Evolutionary conservation across 2,113 vertebrate genomes (phyloP), one percentile per base, ranked within the genome.

Genomic region (Pycnonotus jocosus): DNA sequence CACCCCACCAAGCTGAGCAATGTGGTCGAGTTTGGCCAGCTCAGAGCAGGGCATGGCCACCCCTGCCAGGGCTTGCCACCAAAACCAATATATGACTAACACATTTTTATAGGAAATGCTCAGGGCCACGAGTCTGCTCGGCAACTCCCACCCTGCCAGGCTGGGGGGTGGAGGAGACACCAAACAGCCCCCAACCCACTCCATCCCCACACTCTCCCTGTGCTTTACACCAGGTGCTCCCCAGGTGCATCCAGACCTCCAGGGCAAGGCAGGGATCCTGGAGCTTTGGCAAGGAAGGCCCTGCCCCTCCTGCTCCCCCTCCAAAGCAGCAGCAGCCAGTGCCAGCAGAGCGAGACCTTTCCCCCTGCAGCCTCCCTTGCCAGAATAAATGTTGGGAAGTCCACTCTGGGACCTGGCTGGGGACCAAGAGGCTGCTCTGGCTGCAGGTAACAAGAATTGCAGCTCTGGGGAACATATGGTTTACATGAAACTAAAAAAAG

Each of bases 341-440:
- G 66, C 37, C 6, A 2, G 74, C 87, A 87, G 92, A 88, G 45
- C 7, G 4, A 94, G 93, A 88, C 86, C 73, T 85, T 92, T 88
- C 40, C 84, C 87, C 95, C 71, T 27, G 0, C 84, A 95, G 86
- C 80, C 81, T 51, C 40, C 69, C 1, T 22, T 92, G 94, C 96
- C 95, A 96, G 93, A 95, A 69, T 91, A 97, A 95, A 92, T 68
- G 72, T 88, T 95, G 77, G 66, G 77, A 84, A 92, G 92, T 80
- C 80, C 93, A 81, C 93, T 96, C 90, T 65, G 84, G 81, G 86
- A 95, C 50, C 82, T 95, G 94, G 91, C 90, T 45, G 38, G 77
- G 79, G 76, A 91, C 93, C 94, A 96, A 90, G 71, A 90, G 69
- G 90, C 93, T 92, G 92, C 86, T 96, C 95, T 96, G 95, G 92